These are phyloP conservation scores for Pteropus rufus DNA, from an alignment of 2,797 vertebrate genomes.

Conservation along the genomic window DNA sequence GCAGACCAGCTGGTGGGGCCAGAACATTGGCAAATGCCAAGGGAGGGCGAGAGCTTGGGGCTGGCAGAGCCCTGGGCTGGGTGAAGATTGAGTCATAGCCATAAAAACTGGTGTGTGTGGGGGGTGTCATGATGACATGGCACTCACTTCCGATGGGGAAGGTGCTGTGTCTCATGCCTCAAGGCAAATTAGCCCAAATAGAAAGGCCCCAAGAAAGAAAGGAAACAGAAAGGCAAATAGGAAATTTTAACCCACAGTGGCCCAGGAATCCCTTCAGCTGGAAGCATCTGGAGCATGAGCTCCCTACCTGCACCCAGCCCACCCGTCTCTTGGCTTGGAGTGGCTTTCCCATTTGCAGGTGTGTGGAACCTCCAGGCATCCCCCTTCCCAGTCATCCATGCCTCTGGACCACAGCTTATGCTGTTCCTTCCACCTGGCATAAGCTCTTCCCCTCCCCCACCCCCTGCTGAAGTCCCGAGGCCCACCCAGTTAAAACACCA, in stretches of 20 bases:
- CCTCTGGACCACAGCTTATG: background rate
- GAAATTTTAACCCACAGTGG: background rate
- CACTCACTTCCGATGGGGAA: background rate
- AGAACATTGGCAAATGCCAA: background rate
- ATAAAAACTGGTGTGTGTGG: background rate
- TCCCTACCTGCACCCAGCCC: background rate
- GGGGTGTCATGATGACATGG: background rate
- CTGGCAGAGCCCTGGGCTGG: background rate
- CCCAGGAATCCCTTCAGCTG: background rate
- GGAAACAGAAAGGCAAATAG: background rate
- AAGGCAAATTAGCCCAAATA: background rate
- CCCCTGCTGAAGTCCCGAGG: background rate
- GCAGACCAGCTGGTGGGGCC: background rate
- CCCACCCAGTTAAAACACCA: background rate
- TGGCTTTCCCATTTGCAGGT: background rate
- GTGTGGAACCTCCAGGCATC: fast-evolving
- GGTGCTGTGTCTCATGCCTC: background rate
- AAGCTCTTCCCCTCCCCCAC: fast-evolving
- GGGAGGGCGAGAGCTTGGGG: background rate
- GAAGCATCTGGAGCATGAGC: fast-evolving
- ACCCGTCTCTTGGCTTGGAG: background rate
- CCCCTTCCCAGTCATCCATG: fast-evolving
- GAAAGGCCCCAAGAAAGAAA: constrained; percentile 16
- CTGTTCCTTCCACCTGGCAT: fast-evolving
- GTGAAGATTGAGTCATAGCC: constrained; percentile 43